Base-by-base conservation (phyloP, 2,797 vertebrate genomes). In the Coregonus ussuriensis region DNA sequence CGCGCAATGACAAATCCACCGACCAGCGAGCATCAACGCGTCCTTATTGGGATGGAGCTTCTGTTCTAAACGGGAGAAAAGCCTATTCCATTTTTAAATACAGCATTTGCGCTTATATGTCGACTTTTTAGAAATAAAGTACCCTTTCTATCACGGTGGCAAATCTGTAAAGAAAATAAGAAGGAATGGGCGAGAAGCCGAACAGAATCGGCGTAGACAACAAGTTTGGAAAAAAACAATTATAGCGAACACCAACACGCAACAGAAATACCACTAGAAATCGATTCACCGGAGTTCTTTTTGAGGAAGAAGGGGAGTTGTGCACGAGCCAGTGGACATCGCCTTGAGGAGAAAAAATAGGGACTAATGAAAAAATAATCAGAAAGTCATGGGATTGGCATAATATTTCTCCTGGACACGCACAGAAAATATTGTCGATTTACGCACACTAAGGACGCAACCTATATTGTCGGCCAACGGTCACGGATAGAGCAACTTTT, bases 181-280 rank as follows among this genome's bases (percentile, higher is more conserved):
- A 83, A 89, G 93, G 88, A 91, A 93, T 92, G 91, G 91, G 89
- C 92, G 87, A 89, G 86, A 89, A 85, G 82, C 81, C 85, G 74
- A 79, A 68, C 80, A 84, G 79, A 86, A 85, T 82, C 86, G 41
- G 80, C 82, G 56, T 83, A 74, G 81, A 87, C 77, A 91, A 90
- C 88, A 91, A 90, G 88, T 91, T 92, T 88, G 82, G 74, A 65
- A 78, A 85, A 85, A 88, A 86, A 92, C 90, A 89, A 88, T 89
- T 75, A 25, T 63, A 80, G 85, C 79, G 82, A 84, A 86, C 88
- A 86, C 76, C 63, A 86, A 88, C 31, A 84, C 73, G 87, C 83
- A 73, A n/a, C 80, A 85, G 70, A 87, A 85, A 86, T 81, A 82
- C 83, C 82, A 85, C 73, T 74, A 54, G 6, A 76, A 78, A 63